Base-by-base conservation (phyloP, 2,797 vertebrate genomes). In the Protonibea diacanthus region DNA sequence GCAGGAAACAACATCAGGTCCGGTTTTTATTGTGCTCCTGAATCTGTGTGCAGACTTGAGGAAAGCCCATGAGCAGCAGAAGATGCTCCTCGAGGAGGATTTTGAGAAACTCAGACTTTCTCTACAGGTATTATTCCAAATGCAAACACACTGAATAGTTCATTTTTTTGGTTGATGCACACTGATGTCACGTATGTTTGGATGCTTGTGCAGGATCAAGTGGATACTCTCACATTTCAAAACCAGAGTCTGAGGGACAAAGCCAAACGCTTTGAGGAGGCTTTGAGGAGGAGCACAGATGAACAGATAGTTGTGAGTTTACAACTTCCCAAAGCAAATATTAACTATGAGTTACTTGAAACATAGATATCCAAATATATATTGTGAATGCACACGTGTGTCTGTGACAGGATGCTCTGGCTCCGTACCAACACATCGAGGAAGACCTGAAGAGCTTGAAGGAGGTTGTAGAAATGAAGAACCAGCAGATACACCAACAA, bases 381-480 rank as follows among this genome's bases (percentile, higher is more conserved):
- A 64, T 29, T 55, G 57, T 55, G 12, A 59, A 55, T 67, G 20
- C 14, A 27, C n/a, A 9, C 5, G 6, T 13, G 21, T 85, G 68
- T 88, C 52, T 76, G 47, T 81, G n/a, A 20, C 38, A 99, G 98
- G 94, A 97, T 56, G 97, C 96, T 2, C 74, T 96, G 84, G 97
- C 97, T 55, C 98, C 98, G 0, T 99, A 98, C 83, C 96, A 97
- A 84, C 97, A 99, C 91, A 95, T 99, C 69, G 97, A 99, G 82
- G 94, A 99, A 88, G 98, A 99, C 59, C 93, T 99, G 87, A 96
- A 95, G 89, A 99, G 98, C 78, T 90, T 99, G 81, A 98, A 97
- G 86, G 97, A 98, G 61, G 96, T 99, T 55, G 92, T 99, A 52
- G 97, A 99, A 90, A 97, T 99, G 97, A 99, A 99, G 93, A 99